phyloP scores from a whole-genome alignment of 92 coral and sea anemone species.

The Nematostella vectensis region DNA sequence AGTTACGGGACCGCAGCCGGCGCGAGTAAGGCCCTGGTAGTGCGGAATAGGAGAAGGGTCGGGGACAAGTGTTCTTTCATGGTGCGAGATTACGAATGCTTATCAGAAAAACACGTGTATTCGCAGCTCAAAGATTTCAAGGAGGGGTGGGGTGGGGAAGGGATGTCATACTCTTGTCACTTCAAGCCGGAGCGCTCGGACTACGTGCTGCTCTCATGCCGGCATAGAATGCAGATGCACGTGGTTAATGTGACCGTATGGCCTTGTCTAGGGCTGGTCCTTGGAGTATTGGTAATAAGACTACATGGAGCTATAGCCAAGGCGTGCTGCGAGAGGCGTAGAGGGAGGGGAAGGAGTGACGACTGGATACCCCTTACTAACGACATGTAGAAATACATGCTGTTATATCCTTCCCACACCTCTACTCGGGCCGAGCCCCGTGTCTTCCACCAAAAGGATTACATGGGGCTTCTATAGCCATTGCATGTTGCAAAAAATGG shows the following conservation, averaged over 20 bases:
- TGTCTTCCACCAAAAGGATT: too few relatives aligned
- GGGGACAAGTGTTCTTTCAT: constrained; percentile 46
- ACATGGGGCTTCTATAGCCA: too few relatives aligned
- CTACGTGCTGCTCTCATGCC: constrained; percentile 21
- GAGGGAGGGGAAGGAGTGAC: not conserved
- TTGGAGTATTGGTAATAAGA: constrained; percentile 23
- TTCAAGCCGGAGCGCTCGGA: constrained; percentile 18
- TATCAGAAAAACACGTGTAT: constrained; percentile 34
- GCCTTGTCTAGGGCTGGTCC: constrained; percentile 26
- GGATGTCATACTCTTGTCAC: constrained; percentile 26
- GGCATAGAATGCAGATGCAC: constrained; percentile 7
- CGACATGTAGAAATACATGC: too few relatives aligned
- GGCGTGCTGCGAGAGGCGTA: not conserved
- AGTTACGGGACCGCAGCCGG: constrained; percentile 6
- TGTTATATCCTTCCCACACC: too few relatives aligned
- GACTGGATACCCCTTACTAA: constrained; percentile 1
- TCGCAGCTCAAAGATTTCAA: constrained; percentile 21
- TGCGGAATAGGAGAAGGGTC: constrained; percentile 34
- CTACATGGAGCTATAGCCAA: not conserved
- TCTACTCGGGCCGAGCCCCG: too few relatives aligned
- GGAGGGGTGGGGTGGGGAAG: constrained; percentile 30
- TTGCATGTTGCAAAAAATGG: too few relatives aligned
- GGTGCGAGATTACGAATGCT: constrained; percentile 44
- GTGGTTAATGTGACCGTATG: constrained; percentile 20
- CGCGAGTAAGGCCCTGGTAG: constrained; percentile 27